Base-by-base conservation (phyloP, 2,888 invertebrate genomes). In the Hypena proboscidalis region DNA sequence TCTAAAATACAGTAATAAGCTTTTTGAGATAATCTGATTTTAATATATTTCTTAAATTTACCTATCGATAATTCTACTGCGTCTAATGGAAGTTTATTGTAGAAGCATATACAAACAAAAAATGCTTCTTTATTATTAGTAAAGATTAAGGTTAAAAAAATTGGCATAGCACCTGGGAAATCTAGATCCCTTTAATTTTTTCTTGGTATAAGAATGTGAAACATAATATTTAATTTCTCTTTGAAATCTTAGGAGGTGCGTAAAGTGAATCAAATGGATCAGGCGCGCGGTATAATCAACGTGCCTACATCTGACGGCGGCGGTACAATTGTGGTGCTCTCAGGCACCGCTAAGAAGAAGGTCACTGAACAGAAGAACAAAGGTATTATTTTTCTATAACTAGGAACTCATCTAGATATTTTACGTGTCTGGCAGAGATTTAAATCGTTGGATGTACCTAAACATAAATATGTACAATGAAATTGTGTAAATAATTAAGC, bases 281-380 rank as follows among this genome's bases (percentile, higher is more conserved):
- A 92, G 57, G 92, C 93, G 30, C 87, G 92, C 35, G 89, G 90
- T 2, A 77, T 85, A 25, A 77, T 88, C 36, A 85, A 85, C 47
- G 85, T 90, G 9, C 91, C 92, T 0, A 81, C 90, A 0, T 80
- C 90, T 1, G 74, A 85, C 1, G 90, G 91, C 1, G 80, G 81
- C 3, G 80, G 81, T 3, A 85, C 78, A 5, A 93, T 97, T 1
- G 95, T 97, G 1, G 96, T 97, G 41, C 92, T 97, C 1, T 95
- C 96, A 0, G 97, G 97, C 3, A 94, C 96, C 3, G 96, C 97
- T 0, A 97, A 97, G 78, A 95, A 96, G 70, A 94, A 94, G 54
- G 92, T 93, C 19, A 92, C 93, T 14, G 95, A 95, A 62, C 94
- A 96, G 63, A 98, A 99, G 75, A 90, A 91, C 69, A 91, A 91